phyloP scores from a whole-genome alignment of 1,140 invertebrate species.

The Pachyrhynchus sulphureomaculatus region DNA sequence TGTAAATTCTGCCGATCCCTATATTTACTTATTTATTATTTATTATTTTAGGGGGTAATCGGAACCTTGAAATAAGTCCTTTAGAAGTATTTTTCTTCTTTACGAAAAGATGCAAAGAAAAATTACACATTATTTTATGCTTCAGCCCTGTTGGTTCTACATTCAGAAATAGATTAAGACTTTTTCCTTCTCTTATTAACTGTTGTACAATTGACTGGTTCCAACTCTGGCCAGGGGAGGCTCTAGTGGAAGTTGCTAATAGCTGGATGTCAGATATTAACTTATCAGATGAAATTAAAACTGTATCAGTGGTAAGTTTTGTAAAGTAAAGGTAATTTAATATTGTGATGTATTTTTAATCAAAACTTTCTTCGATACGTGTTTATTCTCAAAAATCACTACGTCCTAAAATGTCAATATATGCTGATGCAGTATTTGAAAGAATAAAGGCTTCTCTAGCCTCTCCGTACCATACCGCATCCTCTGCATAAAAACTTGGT shows the following conservation, averaged over 20 bases:
- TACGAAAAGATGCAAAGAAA: conserved; percentile 79
- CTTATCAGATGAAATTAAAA: conserved; percentile 56
- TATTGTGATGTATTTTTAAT: too few species aligned
- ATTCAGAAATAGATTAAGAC: conserved; percentile 75
- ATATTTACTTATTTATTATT: background rate
- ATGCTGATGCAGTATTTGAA: too few species aligned
- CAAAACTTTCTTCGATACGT: too few species aligned
- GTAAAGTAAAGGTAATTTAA: background rate
- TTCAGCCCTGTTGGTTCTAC: conserved; percentile 88
- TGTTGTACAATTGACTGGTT: conserved; percentile 97
- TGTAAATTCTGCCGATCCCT: too few species aligned
- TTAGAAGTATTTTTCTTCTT: conserved; percentile 82
- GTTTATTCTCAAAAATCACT: too few species aligned
- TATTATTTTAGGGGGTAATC: conserved; percentile 59
- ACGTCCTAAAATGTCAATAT: too few species aligned
- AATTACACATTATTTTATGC: conserved; percentile 85
- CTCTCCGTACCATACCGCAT: too few species aligned
- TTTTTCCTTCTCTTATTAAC: conserved; percentile 90
- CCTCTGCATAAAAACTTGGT: too few species aligned
- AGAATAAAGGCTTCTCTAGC: too few species aligned
- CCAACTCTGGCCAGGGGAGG: conserved; percentile 90
- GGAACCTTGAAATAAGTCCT: conserved; percentile 78
- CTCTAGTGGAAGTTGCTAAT: conserved; percentile 86
- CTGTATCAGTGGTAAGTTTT: conserved; percentile 13
- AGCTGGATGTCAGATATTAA: conserved; percentile 78